Conservation (phyloP, 2,888 invertebrate genomes). For the Folsomia candida region DNA sequence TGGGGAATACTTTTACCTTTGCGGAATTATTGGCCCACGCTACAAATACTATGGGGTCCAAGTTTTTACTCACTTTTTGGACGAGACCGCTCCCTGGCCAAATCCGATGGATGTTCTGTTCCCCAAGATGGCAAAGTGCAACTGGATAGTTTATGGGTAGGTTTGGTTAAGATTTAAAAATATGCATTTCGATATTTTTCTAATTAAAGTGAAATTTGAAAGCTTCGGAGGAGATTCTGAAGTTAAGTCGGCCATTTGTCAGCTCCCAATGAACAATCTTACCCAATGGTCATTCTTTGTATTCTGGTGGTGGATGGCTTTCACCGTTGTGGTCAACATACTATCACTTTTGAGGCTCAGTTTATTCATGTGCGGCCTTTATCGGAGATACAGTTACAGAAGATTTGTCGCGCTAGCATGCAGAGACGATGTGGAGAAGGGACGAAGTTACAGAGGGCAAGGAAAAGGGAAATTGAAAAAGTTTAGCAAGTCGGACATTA, state of each 20-base stretch:
- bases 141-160: conserved; percentile 25
- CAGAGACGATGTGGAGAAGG: conserved; percentile 24
- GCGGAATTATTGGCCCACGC: too few species aligned
- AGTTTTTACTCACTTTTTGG: conserved; percentile 24
- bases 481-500: background rate
- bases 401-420: conserved; percentile 20
- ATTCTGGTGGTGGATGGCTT: conserved; percentile 31
- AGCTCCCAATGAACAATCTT: conserved; percentile 31
- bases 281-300: conserved; percentile 31
- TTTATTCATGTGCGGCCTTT: conserved; percentile 6
- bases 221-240: conserved; percentile 19
- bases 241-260: conserved; percentile 24
- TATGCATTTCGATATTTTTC: too few species aligned
- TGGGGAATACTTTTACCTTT: too few species aligned
- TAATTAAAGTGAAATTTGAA: too few species aligned
- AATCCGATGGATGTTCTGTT: conserved; percentile 32
- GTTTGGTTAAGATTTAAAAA: too few species aligned
- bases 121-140: conserved; percentile 33
- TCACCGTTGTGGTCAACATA: conserved; percentile 18
- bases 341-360: conserved; percentile 4
- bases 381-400: conserved; percentile 20
- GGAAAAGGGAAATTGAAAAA: conserved; percentile 8
- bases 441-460: background rate
- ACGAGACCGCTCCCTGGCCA: conserved; percentile 17
- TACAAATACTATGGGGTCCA: too few species aligned